Conservation (phyloP, 2,797 vertebrate genomes). For the Parotocinclus haroldoi region DNA sequence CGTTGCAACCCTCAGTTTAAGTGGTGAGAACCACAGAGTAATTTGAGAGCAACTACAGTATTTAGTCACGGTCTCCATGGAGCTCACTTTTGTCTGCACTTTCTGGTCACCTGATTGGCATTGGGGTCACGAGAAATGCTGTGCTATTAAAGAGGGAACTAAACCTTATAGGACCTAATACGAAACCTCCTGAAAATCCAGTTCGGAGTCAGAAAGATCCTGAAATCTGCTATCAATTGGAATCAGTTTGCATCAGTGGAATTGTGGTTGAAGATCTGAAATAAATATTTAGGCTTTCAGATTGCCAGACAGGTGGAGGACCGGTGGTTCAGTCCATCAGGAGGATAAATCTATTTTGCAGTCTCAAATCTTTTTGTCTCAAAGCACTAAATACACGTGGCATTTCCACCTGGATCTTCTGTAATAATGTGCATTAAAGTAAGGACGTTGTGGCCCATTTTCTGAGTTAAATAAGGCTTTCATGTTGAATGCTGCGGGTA, state of each 20-base stretch:
- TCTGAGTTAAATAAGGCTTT: too few relatives aligned
- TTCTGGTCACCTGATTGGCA: constrained; percentile 2
- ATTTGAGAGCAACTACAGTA: not conserved
- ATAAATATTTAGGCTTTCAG: not conserved
- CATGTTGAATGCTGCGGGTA: too few relatives aligned
- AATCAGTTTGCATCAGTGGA: constrained; percentile 23
- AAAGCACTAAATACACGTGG: constrained; percentile 7
- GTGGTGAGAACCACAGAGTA: too few relatives aligned
- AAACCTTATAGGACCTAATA: constrained; percentile 11
- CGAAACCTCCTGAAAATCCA: constrained; percentile 19
- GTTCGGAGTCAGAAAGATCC: constrained; percentile 1
- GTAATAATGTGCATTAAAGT: too few relatives aligned
- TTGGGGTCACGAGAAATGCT: not conserved
- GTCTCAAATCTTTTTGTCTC: constrained; percentile 22
- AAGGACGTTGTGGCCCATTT: too few relatives aligned
- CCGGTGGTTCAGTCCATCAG: constrained; percentile 12
- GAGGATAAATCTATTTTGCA: constrained; percentile 1
- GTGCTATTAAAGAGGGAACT: constrained; percentile 9
- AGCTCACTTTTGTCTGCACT: not conserved
- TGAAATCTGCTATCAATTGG: constrained; percentile 17
- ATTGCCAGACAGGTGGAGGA: not conserved
- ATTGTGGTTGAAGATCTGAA: constrained; percentile 20
- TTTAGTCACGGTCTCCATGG: not conserved
- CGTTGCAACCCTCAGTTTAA: too few relatives aligned
- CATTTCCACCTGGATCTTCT: not conserved